Base-by-base conservation (phyloP, 2,888 invertebrate genomes). In the Apotomis turbidana region DNA sequence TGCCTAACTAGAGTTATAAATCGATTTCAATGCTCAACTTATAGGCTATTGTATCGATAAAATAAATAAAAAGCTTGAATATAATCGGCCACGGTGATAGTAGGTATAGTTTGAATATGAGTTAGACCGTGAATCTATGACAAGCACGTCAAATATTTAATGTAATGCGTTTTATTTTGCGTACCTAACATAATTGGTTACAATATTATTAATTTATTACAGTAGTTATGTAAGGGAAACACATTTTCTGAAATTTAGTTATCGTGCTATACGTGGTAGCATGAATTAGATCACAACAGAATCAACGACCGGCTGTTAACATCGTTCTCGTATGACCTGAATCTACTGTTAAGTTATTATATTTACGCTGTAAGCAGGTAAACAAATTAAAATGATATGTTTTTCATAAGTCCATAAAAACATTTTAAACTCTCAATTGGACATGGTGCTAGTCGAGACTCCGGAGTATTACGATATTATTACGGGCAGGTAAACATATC, bases 1-100 rank as follows among this genome's bases (percentile, higher is more conserved):
- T 70, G 73, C 75, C 76, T 77, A 79, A 78, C 78, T 77, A 51
- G 68, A 79, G 76, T 80, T 74, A 78, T 58, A 68, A 80, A 80
- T 79, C 76, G 76, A 79, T 78, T 80, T 36, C 13, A 69, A 57
- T 61, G 66, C 69, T 59, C 44, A 54, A 61, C 59, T 63, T 64
- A 69, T 68, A 68, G 60, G 59, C 38, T 44, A 61, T 55, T 57
- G 60, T 60, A 55, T 46, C 55, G 60, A 70, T 61, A 46, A 66
- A 12, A 54, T 57, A 15, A 64, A 57, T 60, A 49, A 58, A 67
- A 27, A 67, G 58, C 57, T 51, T 58, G 36, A 68, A 59, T 68
- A 59, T 12, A 51, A 68, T 68, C 49, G 36, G 58, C 58, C 51
- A 57, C 66, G 57, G 66, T 66, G 15, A 12, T 27, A 64, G 55